These are phyloP conservation scores for Hypotaenidia philippensis DNA, from an alignment of 2,797 vertebrate genomes.

Conservation along the genomic window DNA sequence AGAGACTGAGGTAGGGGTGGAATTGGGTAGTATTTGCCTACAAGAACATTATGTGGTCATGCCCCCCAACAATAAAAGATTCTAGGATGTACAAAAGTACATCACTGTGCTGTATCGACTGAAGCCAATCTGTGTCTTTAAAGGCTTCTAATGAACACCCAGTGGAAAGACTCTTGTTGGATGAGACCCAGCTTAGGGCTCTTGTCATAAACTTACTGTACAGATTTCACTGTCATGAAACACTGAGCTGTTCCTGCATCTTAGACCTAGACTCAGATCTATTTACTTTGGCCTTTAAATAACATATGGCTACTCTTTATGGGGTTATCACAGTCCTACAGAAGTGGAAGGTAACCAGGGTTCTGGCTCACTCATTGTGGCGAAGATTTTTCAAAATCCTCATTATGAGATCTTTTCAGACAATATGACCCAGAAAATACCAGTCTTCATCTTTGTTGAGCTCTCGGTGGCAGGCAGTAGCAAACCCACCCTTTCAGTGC, in stretches of 20 bases:
- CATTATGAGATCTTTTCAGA: not conserved
- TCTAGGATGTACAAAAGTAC: not conserved
- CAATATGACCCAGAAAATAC: slow-evolving; percentile 43
- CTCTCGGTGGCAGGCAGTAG: not conserved
- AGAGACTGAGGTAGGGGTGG: not conserved
- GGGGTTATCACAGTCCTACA: not conserved
- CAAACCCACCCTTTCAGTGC: not conserved
- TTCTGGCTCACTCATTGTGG: not conserved
- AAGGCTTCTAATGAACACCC: not conserved
- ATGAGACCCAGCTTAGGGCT: not conserved
- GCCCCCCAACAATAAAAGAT: not conserved
- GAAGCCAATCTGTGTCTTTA: not conserved
- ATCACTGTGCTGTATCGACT: not conserved
- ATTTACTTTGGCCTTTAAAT: slow-evolving; percentile 30
- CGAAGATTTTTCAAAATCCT: not conserved
- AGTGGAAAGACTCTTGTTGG: not conserved
- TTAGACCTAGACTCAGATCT: not conserved
- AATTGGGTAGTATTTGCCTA: not conserved
- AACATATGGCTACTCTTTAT: not conserved
- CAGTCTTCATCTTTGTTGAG: not conserved
- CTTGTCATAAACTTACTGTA: not conserved
- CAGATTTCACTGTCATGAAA: not conserved
- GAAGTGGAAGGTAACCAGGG: not conserved
- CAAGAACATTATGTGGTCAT: fast-evolving
- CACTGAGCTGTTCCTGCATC: not conserved